Evolutionary conservation across 2,113 vertebrate species (phyloP).

Genomic region (Mixornis gularis): DNA sequence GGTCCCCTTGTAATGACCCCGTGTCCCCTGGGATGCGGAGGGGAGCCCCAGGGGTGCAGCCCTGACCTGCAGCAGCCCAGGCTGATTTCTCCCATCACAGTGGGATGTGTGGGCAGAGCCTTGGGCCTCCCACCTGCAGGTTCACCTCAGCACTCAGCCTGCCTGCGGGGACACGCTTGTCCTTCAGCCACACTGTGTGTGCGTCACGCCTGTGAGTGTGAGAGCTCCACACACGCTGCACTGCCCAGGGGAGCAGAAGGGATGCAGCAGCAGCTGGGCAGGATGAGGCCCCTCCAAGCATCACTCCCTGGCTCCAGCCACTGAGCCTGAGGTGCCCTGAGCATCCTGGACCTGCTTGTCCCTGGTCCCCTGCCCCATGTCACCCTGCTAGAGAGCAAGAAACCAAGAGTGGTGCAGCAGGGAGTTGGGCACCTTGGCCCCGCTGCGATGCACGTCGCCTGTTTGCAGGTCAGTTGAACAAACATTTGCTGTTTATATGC

Average conservation of each 20-base stretch:
- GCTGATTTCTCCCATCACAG: background rate
- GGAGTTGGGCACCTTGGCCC: background rate
- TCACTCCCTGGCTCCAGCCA: background rate
- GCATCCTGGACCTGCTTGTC: background rate
- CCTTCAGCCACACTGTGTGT: background rate
- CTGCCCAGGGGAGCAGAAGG: background rate
- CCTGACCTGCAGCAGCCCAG: background rate
- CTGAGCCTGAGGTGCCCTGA: background rate
- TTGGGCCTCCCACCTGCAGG: background rate
- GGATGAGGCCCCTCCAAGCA: background rate
- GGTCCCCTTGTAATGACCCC: fast-evolving
- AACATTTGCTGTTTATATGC: constrained; percentile 58
- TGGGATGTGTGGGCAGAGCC: background rate
- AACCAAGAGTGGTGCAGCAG: background rate
- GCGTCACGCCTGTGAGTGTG: background rate
- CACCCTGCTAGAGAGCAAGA: background rate
- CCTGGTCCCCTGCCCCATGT: background rate
- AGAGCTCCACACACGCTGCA: background rate
- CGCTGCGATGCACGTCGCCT: background rate
- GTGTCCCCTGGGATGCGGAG: fast-evolving
- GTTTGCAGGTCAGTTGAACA: constrained; percentile 52
- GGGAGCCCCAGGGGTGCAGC: background rate
- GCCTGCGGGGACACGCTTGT: background rate
- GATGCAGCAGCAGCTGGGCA: background rate
- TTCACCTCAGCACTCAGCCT: background rate